Conservation (phyloP, 2,113 vertebrate species). For the Spermophilus dauricus region DNA sequence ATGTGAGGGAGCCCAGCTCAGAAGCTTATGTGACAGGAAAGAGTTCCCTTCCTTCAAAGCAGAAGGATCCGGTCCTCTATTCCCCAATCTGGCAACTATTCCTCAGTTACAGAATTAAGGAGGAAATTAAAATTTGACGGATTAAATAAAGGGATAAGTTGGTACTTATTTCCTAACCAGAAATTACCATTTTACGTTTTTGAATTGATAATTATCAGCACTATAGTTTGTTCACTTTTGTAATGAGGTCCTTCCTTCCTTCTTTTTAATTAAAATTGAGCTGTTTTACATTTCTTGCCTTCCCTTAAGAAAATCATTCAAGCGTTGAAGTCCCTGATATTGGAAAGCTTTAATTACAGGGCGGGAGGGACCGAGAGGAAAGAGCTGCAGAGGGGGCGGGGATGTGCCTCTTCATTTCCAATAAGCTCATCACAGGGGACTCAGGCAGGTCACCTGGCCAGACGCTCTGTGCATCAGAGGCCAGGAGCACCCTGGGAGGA, state of each 20-base stretch:
- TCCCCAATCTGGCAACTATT: background rate
- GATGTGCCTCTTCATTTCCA: background rate
- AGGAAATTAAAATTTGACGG: slow-evolving; percentile 75
- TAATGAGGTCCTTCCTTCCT: slow-evolving; percentile 37
- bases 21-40: background rate
- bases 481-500: background rate
- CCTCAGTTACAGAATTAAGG: slow-evolving; percentile 71
- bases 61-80: background rate
- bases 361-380: background rate
- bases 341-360: slow-evolving; percentile 34
- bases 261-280: slow-evolving; percentile 75
- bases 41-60: background rate
- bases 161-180: slow-evolving; percentile 35
- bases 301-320: slow-evolving; percentile 65
- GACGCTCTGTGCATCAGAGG: background rate
- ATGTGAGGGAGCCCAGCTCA: background rate
- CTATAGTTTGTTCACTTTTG: slow-evolving; percentile 8
- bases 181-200: slow-evolving; percentile 39
- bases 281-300: slow-evolving; percentile 65
- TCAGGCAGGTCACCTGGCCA: background rate
- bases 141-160: slow-evolving; percentile 53
- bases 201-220: slow-evolving; percentile 19
- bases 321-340: background rate
- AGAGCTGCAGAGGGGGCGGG: background rate
- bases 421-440: background rate